Conservation (phyloP, 2,888 invertebrate species). For the Oasisia sp. region DNA sequence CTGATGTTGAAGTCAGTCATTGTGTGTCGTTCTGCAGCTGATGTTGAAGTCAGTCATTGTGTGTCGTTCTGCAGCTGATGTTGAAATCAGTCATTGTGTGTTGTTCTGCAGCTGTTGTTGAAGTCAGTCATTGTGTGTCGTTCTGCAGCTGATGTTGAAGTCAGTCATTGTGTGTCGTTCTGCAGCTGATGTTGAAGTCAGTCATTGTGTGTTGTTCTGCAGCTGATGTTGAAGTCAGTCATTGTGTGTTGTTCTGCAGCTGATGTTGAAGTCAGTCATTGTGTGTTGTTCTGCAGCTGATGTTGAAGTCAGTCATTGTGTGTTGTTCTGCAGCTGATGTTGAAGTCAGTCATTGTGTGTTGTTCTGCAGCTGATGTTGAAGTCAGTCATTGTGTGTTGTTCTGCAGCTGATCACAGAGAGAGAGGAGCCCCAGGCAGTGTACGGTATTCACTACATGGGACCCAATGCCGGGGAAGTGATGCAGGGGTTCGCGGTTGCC, state of each 20-base stretch:
- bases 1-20: too few species aligned
- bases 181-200: too few species aligned
- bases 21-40: too few species aligned
- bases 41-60: too few species aligned
- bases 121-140: too few species aligned
- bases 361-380: neutral
- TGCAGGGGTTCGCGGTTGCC: conserved; percentile 73
- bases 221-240: neutral
- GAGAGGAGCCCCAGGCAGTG: conserved; percentile 62
- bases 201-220: too few species aligned
- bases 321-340: too few species aligned
- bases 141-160: too few species aligned
- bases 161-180: too few species aligned
- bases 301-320: neutral
- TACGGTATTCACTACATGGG: conserved; percentile 71
- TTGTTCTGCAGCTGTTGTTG: too few species aligned
- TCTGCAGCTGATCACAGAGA: conserved; percentile 24
- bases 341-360: neutral
- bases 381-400: neutral
- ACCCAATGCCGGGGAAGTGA: conserved; percentile 74
- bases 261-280: neutral
- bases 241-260: conserved; percentile 47
- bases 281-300: conserved; percentile 31
- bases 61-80: too few species aligned
- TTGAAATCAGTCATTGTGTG: too few species aligned